These are phyloP conservation scores for Drosophila aldrichi DNA, from an alignment of 2,888 invertebrate species.

Conservation along the genomic window DNA sequence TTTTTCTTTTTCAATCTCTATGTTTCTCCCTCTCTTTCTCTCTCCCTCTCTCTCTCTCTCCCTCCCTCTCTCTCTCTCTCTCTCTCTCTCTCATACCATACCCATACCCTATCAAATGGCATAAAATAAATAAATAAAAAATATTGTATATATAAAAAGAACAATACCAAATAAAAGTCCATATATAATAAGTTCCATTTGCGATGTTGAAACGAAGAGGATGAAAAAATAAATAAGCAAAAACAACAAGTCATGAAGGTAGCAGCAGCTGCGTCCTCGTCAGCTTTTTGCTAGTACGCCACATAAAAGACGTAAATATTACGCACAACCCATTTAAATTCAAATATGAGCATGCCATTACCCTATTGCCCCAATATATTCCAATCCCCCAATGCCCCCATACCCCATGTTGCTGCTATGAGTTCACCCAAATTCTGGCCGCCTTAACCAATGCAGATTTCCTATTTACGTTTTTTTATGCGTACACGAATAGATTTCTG, in stretches of 20 bases:
- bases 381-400: neutral
- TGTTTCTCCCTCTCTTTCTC: too few relatives aligned
- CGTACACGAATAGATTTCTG: conserved; percentile 59
- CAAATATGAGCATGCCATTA: conserved; percentile 11
- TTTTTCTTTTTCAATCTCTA: neutral
- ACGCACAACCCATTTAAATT: conserved; percentile 24
- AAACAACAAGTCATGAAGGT: conserved; percentile 11
- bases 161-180: conserved; percentile 1
- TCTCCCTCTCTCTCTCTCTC: too few relatives aligned
- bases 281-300: conserved; percentile 49
- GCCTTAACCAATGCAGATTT: conserved; percentile 63
- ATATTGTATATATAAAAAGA: neutral
- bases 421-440: conserved; percentile 38
- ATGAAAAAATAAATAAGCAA: neutral
- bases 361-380: neutral
- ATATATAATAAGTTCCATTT: conserved; percentile 7
- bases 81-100: neutral
- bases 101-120: conserved; percentile 6
- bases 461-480: conserved; percentile 60
- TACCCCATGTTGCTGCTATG: neutral
- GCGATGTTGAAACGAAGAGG: neutral
- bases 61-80: neutral
- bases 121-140: too few relatives aligned
- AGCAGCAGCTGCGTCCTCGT: conserved; percentile 39
- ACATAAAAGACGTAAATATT: conserved; percentile 20